phyloP scores from a whole-genome alignment of 1,140 invertebrate genomes.

The Penaeus vannamei region DNA sequence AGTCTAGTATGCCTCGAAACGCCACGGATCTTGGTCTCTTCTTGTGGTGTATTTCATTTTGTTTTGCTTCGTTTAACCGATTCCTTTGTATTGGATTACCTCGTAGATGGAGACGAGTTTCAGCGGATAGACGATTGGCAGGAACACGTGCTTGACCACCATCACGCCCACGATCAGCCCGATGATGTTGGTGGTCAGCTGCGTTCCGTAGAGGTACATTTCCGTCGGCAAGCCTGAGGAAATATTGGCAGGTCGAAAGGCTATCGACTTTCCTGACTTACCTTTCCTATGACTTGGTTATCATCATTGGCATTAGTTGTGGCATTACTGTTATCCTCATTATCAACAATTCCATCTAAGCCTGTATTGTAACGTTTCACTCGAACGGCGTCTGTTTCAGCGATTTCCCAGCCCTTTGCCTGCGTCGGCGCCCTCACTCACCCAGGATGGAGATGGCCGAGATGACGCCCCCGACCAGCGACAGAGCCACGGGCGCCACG shows the following conservation, averaged over 20 bases:
- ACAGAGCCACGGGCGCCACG: conserved; percentile 83
- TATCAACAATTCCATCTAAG: neutral
- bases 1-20: no score
- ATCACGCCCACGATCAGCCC: no score
- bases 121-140: no score
- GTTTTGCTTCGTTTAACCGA: no score
- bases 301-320: neutral
- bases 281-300: no score
- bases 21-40: no score
- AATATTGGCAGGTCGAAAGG: neutral
- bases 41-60: no score
- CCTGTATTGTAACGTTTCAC: neutral
- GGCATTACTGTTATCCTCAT: neutral
- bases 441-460: conserved; percentile 1
- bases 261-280: no score
- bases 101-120: no score
- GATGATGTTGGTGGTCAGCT: no score
- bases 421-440: neutral
- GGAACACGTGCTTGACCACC: no score
- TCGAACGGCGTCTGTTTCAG: neutral
- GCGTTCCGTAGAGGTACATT: neutral
- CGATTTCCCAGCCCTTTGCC: neutral
- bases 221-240: neutral
- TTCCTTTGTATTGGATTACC: no score
- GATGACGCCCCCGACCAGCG: conserved; percentile 77